A percentile compares a stretch with the other conserved stretches of the same genome.
These are phyloP conservation scores for Trichomalopsis sarcophagae DNA, from an alignment of 1,140 invertebrate species.

Conservation along the genomic window DNA sequence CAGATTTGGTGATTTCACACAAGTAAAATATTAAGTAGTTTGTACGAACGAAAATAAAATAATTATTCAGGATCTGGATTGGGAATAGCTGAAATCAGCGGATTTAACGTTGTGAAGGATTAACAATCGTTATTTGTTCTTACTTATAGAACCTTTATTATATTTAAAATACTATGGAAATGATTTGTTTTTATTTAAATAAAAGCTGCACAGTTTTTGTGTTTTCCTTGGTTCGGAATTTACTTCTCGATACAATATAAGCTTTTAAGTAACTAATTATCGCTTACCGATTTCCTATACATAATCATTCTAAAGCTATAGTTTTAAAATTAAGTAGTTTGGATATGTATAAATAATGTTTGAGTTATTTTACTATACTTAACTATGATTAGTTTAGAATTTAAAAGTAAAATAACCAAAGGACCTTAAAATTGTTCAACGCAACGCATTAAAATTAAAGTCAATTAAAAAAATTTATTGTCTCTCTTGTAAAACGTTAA, in stretches of 20 bases:
- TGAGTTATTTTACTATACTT: conserved; percentile 15
- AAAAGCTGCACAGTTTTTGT: not conserved
- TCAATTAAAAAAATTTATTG: not conserved
- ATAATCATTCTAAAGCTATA: not conserved
- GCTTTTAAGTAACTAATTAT: conserved; percentile 22
- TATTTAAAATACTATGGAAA: not conserved
- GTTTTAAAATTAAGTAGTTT: conserved; percentile 21
- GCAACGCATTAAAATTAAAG: not conserved
- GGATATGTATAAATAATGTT: conserved; percentile 47
- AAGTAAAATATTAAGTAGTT: too few relatives aligned
- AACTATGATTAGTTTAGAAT: conserved; percentile 28
- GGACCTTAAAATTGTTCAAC: not conserved
- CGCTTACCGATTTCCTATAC: not conserved
- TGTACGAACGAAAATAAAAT: not conserved
- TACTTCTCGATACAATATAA: not conserved
- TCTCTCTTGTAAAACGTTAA: not conserved
- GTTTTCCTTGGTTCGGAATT: not conserved
- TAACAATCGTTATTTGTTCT: conserved; percentile 14
- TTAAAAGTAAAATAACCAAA: conserved; percentile 8
- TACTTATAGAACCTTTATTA: conserved; percentile 16
- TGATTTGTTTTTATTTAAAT: conserved; percentile 4
- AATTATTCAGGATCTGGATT: conserved; percentile 10
- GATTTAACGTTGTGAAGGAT: conserved; percentile 12
- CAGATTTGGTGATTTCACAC: not conserved
- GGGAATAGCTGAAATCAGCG: not conserved